phyloP scores from a whole-genome alignment of 2,797 vertebrate species.

The Ciconia nigra region DNA sequence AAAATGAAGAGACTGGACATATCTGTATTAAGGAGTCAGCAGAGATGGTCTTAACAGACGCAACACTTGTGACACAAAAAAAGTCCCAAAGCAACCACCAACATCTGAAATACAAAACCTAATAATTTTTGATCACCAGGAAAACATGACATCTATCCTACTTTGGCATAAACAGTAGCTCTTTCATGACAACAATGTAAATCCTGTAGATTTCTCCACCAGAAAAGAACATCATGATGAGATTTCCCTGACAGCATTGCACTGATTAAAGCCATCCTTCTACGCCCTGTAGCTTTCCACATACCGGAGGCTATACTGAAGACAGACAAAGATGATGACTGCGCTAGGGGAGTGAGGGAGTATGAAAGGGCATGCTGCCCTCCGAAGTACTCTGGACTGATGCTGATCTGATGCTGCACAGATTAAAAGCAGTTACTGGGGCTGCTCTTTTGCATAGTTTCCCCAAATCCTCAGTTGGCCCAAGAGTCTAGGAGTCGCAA shows the following conservation, averaged over 20 bases:
- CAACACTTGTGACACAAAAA: neutral
- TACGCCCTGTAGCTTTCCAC: neutral
- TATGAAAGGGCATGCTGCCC: neutral
- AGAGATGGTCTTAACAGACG: neutral
- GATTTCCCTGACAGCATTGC: neutral
- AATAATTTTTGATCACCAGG: neutral
- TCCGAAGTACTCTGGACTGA: neutral
- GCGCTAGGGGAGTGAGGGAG: neutral
- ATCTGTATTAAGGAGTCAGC: neutral
- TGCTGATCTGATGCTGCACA: neutral
- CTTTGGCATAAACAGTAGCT: neutral
- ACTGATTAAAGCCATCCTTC: neutral
- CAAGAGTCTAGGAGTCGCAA: neutral
- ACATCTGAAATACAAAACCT: neutral
- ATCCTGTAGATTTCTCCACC: neutral
- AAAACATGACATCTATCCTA: neutral
- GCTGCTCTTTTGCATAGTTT: neutral
- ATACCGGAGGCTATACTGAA: neutral
- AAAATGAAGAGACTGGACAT: neutral
- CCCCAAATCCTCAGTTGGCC: neutral
- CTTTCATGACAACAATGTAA: neutral
- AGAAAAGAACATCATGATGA: neutral
- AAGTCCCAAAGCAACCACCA: neutral
- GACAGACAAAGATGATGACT: neutral
- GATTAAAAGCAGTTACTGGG: neutral